Evolutionary conservation across 2,888 invertebrate species (phyloP).

Genomic region (Plusia festucae): DNA sequence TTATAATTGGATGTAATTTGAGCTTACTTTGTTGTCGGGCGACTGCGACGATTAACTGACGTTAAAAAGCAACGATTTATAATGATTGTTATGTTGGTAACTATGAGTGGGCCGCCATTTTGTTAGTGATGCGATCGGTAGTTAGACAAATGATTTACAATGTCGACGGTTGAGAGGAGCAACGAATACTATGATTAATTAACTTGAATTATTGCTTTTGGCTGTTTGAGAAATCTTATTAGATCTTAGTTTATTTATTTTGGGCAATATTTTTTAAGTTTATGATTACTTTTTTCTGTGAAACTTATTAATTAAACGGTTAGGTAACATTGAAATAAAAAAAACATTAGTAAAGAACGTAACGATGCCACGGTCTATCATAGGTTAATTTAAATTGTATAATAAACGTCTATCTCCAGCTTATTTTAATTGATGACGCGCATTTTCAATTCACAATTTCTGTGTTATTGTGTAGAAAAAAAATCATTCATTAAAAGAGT

Average conservation of each 20-base stretch:
- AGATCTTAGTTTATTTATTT: constrained; percentile 48
- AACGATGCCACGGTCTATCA: constrained; percentile 53
- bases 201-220: constrained; percentile 65
- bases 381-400: constrained; percentile 51
- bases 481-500: constrained; percentile 60
- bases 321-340: constrained; percentile 18
- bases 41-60: constrained; percentile 79
- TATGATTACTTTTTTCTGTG: constrained; percentile 25
- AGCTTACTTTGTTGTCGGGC: constrained; percentile 84
- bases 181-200: constrained; percentile 80
- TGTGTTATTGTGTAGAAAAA: constrained; percentile 59
- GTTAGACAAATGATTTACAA: constrained; percentile 80
- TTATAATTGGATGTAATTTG: constrained; percentile 89
- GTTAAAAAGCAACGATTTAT: constrained; percentile 80
- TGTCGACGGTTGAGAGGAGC: constrained; percentile 66
- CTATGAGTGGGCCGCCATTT: constrained; percentile 76
- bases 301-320: constrained; percentile 30
- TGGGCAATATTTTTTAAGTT: constrained; percentile 27
- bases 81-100: constrained; percentile 76
- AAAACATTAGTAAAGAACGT: constrained; percentile 29
- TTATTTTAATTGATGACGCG: constrained; percentile 73
- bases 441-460: constrained; percentile 62
- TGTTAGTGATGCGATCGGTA: constrained; percentile 77
- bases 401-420: constrained; percentile 50
- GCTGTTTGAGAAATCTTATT: constrained; percentile 55